Percentiles rank a stretch among this genome's conserved stretches.
Conservation (phyloP, 2,888 invertebrate species). For the Mycogona germanica region DNA sequence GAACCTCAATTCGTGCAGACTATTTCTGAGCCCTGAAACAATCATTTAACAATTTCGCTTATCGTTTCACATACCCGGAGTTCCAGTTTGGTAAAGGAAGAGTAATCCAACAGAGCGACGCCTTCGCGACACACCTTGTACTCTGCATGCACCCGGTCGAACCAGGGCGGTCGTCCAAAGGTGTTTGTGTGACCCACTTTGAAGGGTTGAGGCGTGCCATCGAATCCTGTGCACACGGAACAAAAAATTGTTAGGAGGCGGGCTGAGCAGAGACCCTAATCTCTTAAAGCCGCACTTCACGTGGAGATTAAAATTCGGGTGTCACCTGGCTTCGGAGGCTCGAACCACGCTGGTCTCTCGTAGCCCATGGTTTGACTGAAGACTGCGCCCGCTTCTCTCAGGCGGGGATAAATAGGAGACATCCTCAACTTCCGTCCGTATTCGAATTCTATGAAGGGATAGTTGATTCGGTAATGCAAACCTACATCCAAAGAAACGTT, state of each 20-base stretch:
- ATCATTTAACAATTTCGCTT: too few species aligned
- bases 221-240: not conserved
- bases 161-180: slow-evolving; percentile 88
- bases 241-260: too few species aligned
- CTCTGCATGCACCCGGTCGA: slow-evolving; percentile 71
- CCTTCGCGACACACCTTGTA: slow-evolving; percentile 88
- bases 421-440: slow-evolving; percentile 80
- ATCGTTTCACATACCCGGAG: slow-evolving; percentile 67
- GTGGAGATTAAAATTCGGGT: too few species aligned
- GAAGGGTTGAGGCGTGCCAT: slow-evolving; percentile 35
- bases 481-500: slow-evolving; percentile 29
- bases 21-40: too few species aligned
- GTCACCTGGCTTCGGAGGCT: slow-evolving; percentile 35
- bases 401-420: slow-evolving; percentile 87
- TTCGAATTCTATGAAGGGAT: slow-evolving; percentile 73
- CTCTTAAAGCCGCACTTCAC: too few species aligned
- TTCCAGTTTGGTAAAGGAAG: slow-evolving; percentile 93
- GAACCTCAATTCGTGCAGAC: too few species aligned
- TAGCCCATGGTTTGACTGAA: slow-evolving; percentile 98
- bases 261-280: too few species aligned
- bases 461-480: slow-evolving; percentile 64
- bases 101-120: slow-evolving; percentile 89
- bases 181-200: slow-evolving; percentile 56
- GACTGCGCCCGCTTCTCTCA: slow-evolving; percentile 81
- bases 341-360: slow-evolving; percentile 88